Conservation (phyloP, 2,888 invertebrate species). For the Pyrochroa serraticornis region DNA sequence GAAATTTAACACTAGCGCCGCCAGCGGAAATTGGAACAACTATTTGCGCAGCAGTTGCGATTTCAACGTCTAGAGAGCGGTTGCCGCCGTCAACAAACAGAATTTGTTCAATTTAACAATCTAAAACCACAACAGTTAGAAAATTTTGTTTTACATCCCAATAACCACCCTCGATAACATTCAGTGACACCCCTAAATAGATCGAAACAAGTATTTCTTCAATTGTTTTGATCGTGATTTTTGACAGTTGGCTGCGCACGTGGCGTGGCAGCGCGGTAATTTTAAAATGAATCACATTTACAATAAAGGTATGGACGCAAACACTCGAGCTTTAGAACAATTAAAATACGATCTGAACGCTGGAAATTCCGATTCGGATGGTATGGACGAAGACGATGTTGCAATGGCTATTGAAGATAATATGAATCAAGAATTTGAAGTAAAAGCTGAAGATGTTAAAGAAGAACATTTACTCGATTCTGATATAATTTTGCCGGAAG, state of each 20-base stretch:
- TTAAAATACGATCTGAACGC: conserved; percentile 49
- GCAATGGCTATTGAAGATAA: conserved; percentile 49
- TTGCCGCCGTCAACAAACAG: conserved; percentile 1
- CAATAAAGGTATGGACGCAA: not conserved
- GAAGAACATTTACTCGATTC: conserved; percentile 43
- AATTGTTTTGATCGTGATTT: too few relatives aligned
- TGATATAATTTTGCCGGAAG: conserved; percentile 54
- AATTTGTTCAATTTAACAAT: not conserved
- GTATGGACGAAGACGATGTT: conserved; percentile 49
- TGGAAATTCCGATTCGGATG: conserved; percentile 52
- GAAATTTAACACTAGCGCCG: conserved; percentile 46
- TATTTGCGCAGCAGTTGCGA: conserved; percentile 14
- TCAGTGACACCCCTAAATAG: too few relatives aligned
- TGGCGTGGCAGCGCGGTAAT: too few relatives aligned
- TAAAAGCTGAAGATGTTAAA: conserved; percentile 35
- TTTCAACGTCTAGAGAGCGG: conserved; percentile 8
- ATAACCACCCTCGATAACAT: too few relatives aligned
- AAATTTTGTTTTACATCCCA: too few relatives aligned
- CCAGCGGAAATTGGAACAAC: conserved; percentile 21
- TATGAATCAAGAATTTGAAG: conserved; percentile 13
- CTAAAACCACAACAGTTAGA: too few relatives aligned
- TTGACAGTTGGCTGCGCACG: too few relatives aligned
- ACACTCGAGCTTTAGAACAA: conserved; percentile 43
- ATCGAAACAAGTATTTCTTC: too few relatives aligned
- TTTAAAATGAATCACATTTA: not conserved